Evolutionary conservation across 2,888 invertebrate species (phyloP), one percentile per base, ranked within the genome.

Genomic region (Leptothorax acervorum): DNA sequence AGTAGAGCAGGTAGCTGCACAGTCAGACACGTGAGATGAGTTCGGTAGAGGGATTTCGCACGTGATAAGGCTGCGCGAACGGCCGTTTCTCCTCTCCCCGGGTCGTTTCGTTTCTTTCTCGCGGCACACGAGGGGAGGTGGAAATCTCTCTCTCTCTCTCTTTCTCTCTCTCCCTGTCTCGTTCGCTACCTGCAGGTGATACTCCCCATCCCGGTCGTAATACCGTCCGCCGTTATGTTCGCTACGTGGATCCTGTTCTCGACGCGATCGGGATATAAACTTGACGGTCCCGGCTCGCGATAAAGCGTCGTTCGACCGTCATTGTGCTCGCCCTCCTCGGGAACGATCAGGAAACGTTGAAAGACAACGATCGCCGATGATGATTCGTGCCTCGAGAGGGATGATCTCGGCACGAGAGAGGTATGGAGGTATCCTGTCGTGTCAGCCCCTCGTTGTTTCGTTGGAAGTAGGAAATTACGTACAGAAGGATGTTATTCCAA

Each of bases 41-140:
- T 85, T 68, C 76, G 55, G 82, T 83, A 87, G 83, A 87, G 83
- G 84, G 73, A 87, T 88, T 90, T 90, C 86, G 81, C 87, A 84
- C 87, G 88, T 87, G 90, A 90, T 90, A 90, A 89, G 86, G 79
- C 57, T 82, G 75, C 86, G 74, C 55, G 84, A 68, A 71, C 78
- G 84, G 86, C 85, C 85, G 82, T 84, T 87, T 74, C 82, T 65
- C 78, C 55, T 81, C 60, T 48, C 23, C 48, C 79, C 35, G 28
- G 79, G 45, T 81, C 79, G 48, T 81, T 81, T 81, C 79, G 83
- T 65, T 68, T 78, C 81, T 66, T 66, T 28, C 39, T 9, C 15
- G 23, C 31, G 12, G 66, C 68, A 39, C 28, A 62, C 48, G 57
- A n/a, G 68, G 28, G 23, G 9, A 53, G 53, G 8, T 15, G 28